phyloP scores from a whole-genome alignment of 2,113 vertebrate genomes.

The Chlamydotis undulata region DNA sequence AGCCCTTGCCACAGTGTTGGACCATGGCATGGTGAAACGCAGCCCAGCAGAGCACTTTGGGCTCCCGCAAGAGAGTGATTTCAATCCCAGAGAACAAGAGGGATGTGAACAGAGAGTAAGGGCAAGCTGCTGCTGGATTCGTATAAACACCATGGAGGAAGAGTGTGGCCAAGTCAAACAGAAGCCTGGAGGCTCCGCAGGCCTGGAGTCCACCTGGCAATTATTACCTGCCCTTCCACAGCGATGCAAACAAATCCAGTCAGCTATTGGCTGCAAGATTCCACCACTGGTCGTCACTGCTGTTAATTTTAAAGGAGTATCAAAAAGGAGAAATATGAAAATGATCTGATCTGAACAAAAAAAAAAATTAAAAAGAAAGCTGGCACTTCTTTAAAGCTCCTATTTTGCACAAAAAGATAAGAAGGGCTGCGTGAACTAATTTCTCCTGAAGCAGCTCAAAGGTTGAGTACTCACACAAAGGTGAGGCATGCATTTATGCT shows the following conservation, averaged over 20 bases:
- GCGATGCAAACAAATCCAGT: neutral
- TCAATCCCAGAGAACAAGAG: neutral
- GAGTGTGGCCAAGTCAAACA: neutral
- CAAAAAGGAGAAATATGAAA: neutral
- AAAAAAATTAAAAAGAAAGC: neutral
- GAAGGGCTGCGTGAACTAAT: neutral
- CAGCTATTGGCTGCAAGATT: fast-evolving
- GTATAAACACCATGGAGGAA: fast-evolving
- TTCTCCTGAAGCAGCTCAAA: neutral
- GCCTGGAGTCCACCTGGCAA: neutral
- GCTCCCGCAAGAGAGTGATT: neutral
- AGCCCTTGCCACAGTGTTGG: neutral
- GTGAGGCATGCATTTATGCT: neutral
- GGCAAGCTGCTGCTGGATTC: neutral
- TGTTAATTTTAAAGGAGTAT: fast-evolving
- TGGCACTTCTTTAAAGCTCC: neutral
- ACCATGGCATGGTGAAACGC: neutral
- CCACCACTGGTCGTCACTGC: fast-evolving
- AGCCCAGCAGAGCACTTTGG: fast-evolving
- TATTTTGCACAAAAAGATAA: neutral
- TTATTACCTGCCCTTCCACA: neutral
- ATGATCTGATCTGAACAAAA: neutral
- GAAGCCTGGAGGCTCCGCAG: neutral
- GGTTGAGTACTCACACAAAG: neutral
- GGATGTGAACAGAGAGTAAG: neutral